Percentiles rank a stretch among this genome's conserved stretches.
phyloP scores from a whole-genome alignment of 2,113 vertebrate species.

The Tursiops truncatus region DNA sequence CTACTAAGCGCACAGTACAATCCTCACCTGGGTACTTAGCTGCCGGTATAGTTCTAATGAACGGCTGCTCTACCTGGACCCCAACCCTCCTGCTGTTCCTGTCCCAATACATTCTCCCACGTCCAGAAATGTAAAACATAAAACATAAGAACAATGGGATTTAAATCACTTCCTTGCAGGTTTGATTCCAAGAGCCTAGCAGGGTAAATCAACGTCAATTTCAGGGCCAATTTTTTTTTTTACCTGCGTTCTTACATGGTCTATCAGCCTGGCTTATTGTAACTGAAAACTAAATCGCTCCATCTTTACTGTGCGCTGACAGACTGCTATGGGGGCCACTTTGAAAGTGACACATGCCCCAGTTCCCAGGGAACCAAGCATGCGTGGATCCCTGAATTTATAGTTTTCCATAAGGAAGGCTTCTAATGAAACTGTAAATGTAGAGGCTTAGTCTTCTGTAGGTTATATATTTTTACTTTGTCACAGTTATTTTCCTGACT shows the following conservation, averaged over 20 bases:
- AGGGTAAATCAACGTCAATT: slow-evolving; percentile 78
- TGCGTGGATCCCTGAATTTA: not conserved
- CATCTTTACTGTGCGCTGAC: slow-evolving; percentile 58
- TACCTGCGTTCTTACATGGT: slow-evolving; percentile 69
- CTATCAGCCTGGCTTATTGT: slow-evolving; percentile 70
- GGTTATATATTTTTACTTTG: not conserved
- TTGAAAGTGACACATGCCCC: not conserved
- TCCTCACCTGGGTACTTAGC: not conserved
- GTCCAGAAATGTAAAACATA: slow-evolving; percentile 51
- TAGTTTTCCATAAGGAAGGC: slow-evolving; percentile 46
- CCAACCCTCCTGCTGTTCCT: not conserved
- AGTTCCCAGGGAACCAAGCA: slow-evolving; percentile 31
- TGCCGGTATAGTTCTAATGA: not conserved
- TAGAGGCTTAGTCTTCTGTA: not conserved
- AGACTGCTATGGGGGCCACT: slow-evolving; percentile 41
- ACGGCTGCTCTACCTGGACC: not conserved
- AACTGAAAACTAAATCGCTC: slow-evolving; percentile 76
- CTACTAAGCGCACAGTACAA: not conserved
- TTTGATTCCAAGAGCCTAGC: slow-evolving; percentile 74
- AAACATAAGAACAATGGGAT: slow-evolving; percentile 44
- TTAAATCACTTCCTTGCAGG: slow-evolving; percentile 61
- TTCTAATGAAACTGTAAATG: slow-evolving; percentile 15
- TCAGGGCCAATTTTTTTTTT: slow-evolving; percentile 53
- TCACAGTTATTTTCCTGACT: not conserved
- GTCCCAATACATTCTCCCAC: not conserved